phyloP scores from a whole-genome alignment of 2,113 vertebrate species.

The Sterrhoptilus dennistouni region DNA sequence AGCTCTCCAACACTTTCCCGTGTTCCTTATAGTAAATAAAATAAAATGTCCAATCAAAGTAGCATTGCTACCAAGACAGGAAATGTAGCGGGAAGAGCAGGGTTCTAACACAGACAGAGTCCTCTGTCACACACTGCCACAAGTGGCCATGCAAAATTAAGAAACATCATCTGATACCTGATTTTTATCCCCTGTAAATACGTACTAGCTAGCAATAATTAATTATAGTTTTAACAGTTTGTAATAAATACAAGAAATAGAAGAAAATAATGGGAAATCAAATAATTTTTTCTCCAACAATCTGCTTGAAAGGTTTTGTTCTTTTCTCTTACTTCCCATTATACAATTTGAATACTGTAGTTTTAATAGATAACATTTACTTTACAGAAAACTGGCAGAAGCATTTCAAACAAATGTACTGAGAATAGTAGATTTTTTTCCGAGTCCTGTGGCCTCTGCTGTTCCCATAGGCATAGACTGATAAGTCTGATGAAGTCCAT shows the following conservation, averaged over 20 bases:
- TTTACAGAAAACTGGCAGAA: background rate
- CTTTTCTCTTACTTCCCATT: background rate
- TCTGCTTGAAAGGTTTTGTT: background rate
- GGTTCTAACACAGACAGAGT: background rate
- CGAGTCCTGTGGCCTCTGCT: background rate
- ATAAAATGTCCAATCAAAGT: background rate
- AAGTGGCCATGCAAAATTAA: background rate
- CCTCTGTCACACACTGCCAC: background rate
- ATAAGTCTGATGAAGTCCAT: background rate
- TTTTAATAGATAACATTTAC: background rate
- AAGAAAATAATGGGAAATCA: background rate
- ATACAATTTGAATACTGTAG: background rate
- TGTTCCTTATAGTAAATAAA: background rate
- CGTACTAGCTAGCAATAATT: background rate
- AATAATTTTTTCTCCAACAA: background rate
- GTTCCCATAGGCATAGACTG: background rate
- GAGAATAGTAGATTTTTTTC: background rate
- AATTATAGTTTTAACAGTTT: background rate
- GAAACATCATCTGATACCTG: background rate
- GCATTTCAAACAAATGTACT: background rate
- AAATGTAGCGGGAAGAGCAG: background rate
- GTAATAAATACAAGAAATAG: background rate
- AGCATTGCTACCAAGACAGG: rapidly evolving
- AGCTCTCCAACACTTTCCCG: background rate
- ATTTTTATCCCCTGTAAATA: background rate